These are phyloP conservation scores for Falco novaeseelandiae DNA, from an alignment of 2,797 vertebrate species.

Conservation along the genomic window DNA sequence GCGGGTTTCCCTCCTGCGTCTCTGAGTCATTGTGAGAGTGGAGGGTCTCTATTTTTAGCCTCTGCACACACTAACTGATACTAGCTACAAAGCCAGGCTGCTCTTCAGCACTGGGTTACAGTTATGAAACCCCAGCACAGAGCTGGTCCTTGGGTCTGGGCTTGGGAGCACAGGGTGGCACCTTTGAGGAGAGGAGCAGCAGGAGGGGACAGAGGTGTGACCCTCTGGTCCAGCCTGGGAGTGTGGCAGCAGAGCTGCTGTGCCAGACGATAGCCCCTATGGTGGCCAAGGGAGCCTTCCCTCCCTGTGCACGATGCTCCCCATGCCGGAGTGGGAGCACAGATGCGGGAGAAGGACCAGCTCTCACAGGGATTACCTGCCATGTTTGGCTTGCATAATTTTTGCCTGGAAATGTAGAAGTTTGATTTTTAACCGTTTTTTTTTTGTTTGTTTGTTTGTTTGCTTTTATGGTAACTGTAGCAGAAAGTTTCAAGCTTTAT, in stretches of 20 bases:
- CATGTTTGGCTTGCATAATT: rapidly evolving
- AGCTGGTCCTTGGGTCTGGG: not conserved
- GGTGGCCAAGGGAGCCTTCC: not conserved
- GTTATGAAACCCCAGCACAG: not conserved
- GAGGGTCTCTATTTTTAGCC: constrained; percentile 68
- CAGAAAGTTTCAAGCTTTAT: not conserved
- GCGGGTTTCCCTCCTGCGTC: constrained; percentile 62
- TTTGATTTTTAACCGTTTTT: not conserved
- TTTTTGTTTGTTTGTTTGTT: too few species aligned
- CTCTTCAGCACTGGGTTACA: not conserved
- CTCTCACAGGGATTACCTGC: not conserved
- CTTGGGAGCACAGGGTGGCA: not conserved
- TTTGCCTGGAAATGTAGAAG: not conserved
- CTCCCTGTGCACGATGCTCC: rapidly evolving
- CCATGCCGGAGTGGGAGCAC: not conserved
- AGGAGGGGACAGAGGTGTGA: not conserved
- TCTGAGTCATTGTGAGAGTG: constrained; percentile 68
- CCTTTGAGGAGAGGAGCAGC: not conserved
- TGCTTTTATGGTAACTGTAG: not conserved
- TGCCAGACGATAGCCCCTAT: not conserved
- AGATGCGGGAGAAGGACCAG: not conserved
- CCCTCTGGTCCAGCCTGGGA: not conserved
- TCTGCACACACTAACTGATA: constrained; percentile 38
- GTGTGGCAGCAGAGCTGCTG: not conserved
- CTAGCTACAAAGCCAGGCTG: not conserved